phyloP scores from a whole-genome alignment of 2,113 vertebrate genomes.

The Onychostruthus taczanowskii region DNA sequence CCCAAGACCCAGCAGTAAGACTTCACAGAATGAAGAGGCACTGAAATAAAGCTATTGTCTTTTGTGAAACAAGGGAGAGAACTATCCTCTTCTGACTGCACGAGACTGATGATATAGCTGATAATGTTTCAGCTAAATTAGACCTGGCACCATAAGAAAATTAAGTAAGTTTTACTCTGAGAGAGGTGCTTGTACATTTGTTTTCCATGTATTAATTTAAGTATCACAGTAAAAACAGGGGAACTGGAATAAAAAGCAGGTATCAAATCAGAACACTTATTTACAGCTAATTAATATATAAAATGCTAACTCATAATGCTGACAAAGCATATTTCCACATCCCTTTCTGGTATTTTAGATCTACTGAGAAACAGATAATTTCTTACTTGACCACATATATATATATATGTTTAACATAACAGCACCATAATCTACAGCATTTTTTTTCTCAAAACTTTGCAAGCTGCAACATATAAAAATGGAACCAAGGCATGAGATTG shows the following conservation, averaged over 20 bases:
- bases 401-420: not conserved
- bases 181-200: not conserved
- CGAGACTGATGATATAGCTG: not conserved
- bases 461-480: not conserved
- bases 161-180: not conserved
- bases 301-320: not conserved
- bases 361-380: not conserved
- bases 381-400: not conserved
- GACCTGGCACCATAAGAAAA: not conserved
- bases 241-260: not conserved
- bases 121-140: not conserved
- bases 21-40: not conserved
- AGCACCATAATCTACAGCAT: not conserved
- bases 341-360: not conserved
- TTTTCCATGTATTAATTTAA: not conserved
- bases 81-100: not conserved
- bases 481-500: not conserved
- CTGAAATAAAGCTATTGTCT: not conserved
- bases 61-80: not conserved
- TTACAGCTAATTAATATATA: not conserved
- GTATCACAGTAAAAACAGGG: not conserved
- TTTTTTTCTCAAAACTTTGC: not conserved
- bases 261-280: not conserved
- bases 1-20: not conserved
- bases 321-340: not conserved